phyloP scores from a whole-genome alignment of 2,888 invertebrate species.

The Macaria liturata region DNA sequence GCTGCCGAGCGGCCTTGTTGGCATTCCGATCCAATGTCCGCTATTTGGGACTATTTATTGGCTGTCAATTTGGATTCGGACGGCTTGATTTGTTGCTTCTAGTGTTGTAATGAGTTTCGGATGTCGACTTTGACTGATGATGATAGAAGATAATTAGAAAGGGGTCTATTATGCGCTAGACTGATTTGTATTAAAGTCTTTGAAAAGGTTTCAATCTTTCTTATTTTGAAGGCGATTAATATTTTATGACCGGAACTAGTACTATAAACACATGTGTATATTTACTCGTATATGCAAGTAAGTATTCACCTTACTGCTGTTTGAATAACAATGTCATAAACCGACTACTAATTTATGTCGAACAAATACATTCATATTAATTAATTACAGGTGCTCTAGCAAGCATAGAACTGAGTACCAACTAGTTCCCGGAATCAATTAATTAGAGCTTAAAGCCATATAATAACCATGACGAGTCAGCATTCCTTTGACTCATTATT shows the following conservation, averaged over 20 bases:
- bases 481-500: conserved; percentile 11
- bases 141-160: conserved; percentile 32
- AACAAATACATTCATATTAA: too few species aligned
- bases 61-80: conserved; percentile 54
- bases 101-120: conserved; percentile 36
- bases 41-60: conserved; percentile 64
- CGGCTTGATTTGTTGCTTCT: conserved; percentile 53
- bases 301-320: too few species aligned
- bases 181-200: conserved; percentile 15
- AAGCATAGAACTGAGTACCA: too few species aligned
- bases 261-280: too few species aligned
- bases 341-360: too few species aligned
- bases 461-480: conserved; percentile 1
- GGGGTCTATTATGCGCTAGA: conserved; percentile 20
- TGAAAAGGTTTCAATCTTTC: neutral
- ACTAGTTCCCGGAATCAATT: neutral
- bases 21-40: conserved; percentile 65
- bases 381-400: too few species aligned
- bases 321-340: too few species aligned
- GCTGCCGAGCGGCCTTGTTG: conserved; percentile 76
- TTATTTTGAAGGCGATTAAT: too few species aligned
- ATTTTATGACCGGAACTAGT: too few species aligned
- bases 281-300: too few species aligned
- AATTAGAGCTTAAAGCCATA: neutral
- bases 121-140: conserved; percentile 34